phyloP scores from a whole-genome alignment of 2,888 invertebrate species.

The Homarus gammarus region DNA sequence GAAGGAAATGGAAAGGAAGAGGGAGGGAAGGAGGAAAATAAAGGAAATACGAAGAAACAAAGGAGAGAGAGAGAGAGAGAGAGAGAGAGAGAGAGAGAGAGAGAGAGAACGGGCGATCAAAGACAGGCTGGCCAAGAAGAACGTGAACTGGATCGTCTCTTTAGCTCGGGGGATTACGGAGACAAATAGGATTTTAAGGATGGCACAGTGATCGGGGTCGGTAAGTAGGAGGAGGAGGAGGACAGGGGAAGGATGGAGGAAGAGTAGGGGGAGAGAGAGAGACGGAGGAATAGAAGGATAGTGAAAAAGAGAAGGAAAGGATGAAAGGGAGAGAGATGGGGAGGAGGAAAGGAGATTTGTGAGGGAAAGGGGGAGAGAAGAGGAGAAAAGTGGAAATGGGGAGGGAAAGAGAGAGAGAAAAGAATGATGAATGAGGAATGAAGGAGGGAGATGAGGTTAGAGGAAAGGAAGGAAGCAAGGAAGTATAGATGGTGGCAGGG shows the following conservation, averaged over 20 bases:
- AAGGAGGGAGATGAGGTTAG: no score
- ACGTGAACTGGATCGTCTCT: background rate
- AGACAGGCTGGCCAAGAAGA: background rate
- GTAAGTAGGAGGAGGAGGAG: background rate
- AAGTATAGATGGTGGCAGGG: background rate
- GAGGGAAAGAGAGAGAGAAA: background rate
- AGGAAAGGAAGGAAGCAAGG: no score
- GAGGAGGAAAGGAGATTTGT: background rate
- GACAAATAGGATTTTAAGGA: conserved; percentile 1
- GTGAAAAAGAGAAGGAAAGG: background rate
- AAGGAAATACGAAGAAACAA: no score
- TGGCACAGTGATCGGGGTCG: background rate
- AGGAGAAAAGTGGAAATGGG: background rate
- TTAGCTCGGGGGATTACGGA: background rate
- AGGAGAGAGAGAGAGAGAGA: no score
- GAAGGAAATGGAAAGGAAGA: no score
- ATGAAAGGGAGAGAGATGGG: background rate
- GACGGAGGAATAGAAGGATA: background rate
- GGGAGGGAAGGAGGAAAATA: no score
- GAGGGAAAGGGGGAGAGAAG: background rate
- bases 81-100: no score
- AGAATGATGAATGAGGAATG: no score
- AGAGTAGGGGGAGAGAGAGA: background rate
- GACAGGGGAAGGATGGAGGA: background rate
- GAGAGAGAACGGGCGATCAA: background rate